phyloP scores from a whole-genome alignment of 2,113 vertebrate species.

The Gnathonemus longibarbis region DNA sequence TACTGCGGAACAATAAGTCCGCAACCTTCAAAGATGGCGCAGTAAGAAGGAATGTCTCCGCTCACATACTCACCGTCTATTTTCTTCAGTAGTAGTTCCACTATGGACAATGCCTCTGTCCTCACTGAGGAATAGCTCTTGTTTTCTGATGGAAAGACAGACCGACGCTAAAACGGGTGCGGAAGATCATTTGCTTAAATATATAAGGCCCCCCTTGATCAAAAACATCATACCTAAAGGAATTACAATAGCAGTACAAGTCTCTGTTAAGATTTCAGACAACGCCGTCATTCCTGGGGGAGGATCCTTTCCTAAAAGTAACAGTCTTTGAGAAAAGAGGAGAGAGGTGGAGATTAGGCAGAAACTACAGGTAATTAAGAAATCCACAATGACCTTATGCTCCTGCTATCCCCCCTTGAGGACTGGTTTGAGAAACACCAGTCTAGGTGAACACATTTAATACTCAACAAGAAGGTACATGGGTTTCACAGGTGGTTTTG shows the following conservation, averaged over 20 bases:
- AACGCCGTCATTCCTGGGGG: constrained; percentile 65
- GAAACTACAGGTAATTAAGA: neutral
- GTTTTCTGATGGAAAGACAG: constrained; percentile 70
- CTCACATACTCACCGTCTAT: constrained; percentile 72
- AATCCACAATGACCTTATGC: neutral
- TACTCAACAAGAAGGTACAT: neutral
- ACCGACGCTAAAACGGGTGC: neutral
- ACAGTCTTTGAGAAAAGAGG: constrained; percentile 60
- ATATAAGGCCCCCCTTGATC: neutral
- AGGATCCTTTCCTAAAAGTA: constrained; percentile 76
- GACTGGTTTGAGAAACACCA: neutral
- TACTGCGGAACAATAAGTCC: neutral
- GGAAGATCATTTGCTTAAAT: neutral
- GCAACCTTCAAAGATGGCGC: neutral
- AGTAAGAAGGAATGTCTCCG: neutral
- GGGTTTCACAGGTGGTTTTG: neutral
- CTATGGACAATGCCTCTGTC: constrained; percentile 84
- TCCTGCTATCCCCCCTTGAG: neutral
- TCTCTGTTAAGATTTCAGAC: constrained; percentile 62
- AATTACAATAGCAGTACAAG: constrained; percentile 68
- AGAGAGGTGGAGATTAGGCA: constrained; percentile 8
- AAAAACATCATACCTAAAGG: constrained; percentile 70
- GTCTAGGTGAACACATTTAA: neutral
- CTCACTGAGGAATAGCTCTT: constrained; percentile 92
- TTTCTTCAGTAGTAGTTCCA: constrained; percentile 81